A percentile compares a stretch with the other conserved stretches of the same genome.
Evolutionary conservation across 2,888 invertebrate species (phyloP).

Genomic region (Standfussiana lucernea): DNA sequence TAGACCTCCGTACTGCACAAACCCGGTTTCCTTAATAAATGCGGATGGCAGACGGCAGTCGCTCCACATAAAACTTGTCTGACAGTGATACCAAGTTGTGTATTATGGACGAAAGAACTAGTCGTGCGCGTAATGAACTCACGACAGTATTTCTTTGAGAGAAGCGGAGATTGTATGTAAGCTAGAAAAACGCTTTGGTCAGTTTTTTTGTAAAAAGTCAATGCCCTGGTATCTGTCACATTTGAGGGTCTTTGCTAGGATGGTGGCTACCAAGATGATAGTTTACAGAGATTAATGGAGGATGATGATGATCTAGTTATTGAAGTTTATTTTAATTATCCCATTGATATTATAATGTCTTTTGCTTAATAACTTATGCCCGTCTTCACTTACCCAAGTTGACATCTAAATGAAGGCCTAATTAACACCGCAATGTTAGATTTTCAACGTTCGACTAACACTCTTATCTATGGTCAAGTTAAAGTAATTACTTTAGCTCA

Average conservation of each 20-base stretch:
- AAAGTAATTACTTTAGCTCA: too few species aligned
- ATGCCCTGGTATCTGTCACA: not conserved
- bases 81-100: conserved; percentile 2
- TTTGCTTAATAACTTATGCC: not conserved
- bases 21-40: conserved; percentile 32
- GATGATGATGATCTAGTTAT: not conserved
- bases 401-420: not conserved
- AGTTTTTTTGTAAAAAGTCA: not conserved
- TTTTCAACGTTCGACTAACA: not conserved
- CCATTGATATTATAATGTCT: not conserved
- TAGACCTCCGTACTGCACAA: conserved; percentile 4
- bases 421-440: not conserved
- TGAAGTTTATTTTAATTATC: too few species aligned
- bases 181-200: conserved; percentile 13
- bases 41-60: conserved; percentile 40
- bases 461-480: too few species aligned
- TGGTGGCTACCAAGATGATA: too few species aligned
- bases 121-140: conserved; percentile 35
- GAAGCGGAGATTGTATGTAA: not conserved
- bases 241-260: not conserved
- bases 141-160: conserved; percentile 18
- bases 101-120: conserved; percentile 19
- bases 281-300: not conserved
- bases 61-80: conserved; percentile 52
- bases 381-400: not conserved